These are phyloP conservation scores for Empis livida DNA, from an alignment of 2,888 invertebrate genomes.

Conservation along the genomic window DNA sequence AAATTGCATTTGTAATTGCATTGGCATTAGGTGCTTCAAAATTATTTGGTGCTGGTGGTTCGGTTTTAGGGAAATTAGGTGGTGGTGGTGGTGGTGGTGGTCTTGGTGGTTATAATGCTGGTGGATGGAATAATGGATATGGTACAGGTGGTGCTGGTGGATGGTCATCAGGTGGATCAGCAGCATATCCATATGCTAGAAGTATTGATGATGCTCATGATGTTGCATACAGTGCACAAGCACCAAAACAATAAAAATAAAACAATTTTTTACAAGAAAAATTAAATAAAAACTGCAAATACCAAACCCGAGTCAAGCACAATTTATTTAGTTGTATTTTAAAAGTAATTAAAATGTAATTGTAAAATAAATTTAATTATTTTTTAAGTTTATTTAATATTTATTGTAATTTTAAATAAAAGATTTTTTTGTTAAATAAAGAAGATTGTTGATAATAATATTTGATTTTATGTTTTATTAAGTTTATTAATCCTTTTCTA, in stretches of 20 bases:
- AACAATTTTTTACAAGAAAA: not conserved
- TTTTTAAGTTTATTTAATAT: too few relatives aligned
- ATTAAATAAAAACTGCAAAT: too few relatives aligned
- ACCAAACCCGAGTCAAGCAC: too few relatives aligned
- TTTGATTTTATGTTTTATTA: too few relatives aligned
- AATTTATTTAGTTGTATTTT: too few relatives aligned
- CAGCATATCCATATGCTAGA: slow-evolving; percentile 40
- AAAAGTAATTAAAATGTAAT: too few relatives aligned
- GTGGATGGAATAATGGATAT: slow-evolving; percentile 18
- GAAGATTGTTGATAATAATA: too few relatives aligned
- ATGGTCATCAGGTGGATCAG: slow-evolving; percentile 23
- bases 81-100: slow-evolving; percentile 26
- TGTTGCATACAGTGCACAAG: slow-evolving; percentile 57
- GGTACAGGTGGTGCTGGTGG: slow-evolving; percentile 21
- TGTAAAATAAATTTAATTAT: too few relatives aligned
- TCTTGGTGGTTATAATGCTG: slow-evolving; percentile 16
- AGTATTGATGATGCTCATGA: slow-evolving; percentile 50
- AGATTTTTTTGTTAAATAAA: too few relatives aligned
- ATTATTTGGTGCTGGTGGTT: slow-evolving; percentile 45
- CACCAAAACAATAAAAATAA: slow-evolving; percentile 15
- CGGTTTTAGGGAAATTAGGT: slow-evolving; percentile 23
- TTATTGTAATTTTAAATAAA: too few relatives aligned
- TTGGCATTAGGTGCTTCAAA: slow-evolving; percentile 57
- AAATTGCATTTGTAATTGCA: slow-evolving; percentile 62
- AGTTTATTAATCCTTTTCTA: too few relatives aligned